These are phyloP conservation scores for Acrobasis consociella DNA, from an alignment of 2,888 invertebrate genomes.

Conservation along the genomic window DNA sequence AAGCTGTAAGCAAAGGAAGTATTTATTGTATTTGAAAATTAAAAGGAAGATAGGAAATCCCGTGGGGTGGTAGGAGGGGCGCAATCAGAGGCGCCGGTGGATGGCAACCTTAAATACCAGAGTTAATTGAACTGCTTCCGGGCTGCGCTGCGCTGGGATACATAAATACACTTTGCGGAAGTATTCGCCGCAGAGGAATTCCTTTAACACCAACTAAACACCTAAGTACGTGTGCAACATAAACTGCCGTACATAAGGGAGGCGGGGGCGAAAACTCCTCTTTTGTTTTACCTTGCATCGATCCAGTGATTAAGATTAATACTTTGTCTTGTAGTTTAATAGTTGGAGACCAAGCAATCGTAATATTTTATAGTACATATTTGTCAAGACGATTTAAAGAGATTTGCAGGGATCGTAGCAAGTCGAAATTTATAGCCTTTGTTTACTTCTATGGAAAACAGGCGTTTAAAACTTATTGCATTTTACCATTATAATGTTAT, in stretches of 20 bases:
- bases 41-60: constrained; percentile 71
- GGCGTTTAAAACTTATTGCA: too few relatives aligned
- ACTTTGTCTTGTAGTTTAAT: too few relatives aligned
- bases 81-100: constrained; percentile 77
- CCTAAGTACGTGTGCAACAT: constrained; percentile 40
- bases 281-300: constrained; percentile 1
- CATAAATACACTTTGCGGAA: constrained; percentile 74
- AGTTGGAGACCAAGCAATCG: too few relatives aligned
- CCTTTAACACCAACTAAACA: constrained; percentile 60
- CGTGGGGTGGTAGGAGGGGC: constrained; percentile 55
- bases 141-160: constrained; percentile 60
- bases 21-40: constrained; percentile 80
- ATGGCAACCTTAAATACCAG: constrained; percentile 80
- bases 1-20: constrained; percentile 52
- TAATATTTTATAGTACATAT: too few relatives aligned
- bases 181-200: constrained; percentile 67
- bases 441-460: too few relatives aligned
- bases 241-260: constrained; percentile 26
- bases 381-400: too few relatives aligned
- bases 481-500: too few relatives aligned
- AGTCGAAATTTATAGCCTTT: too few relatives aligned
- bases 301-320: neutral
- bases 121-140: constrained; percentile 81
- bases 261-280: neutral
- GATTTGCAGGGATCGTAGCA: too few relatives aligned